Base-by-base conservation (phyloP, 2,888 invertebrate species). In the Erebia aethiops region DNA sequence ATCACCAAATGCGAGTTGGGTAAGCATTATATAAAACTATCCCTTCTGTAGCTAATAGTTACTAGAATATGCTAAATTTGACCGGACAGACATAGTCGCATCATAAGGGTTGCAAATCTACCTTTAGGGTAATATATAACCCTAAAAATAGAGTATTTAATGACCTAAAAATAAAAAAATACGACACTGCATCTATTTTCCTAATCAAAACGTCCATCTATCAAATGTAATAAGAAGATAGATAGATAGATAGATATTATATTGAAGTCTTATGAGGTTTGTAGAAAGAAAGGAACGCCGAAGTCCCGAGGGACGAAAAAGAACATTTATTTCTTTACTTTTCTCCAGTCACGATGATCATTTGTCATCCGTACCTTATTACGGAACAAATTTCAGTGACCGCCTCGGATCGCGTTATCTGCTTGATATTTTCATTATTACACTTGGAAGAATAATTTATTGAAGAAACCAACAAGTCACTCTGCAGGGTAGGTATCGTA, bases 281-380 rank as follows among this genome's bases (percentile, higher is more conserved):
- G n/a, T 57, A 57, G 26, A 49, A 65, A 58, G 54, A 26, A 43
- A 62, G 41, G 52, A 61, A 52, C 61, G 52, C 13, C 61, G 54
- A 41, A 54, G 52, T 68, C 68, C 41, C 52, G 21, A 18, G 60
- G 54, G 61, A 52, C n/a, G 61, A 68, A 62, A 68, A 68, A 46
- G 64, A 58, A 52, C 52, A 63, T 71, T 51, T 67, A 68, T 68
- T 71, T 58, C 63, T 60, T 64, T 68, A 64, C 68, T 68, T 71
- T 60, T 46, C 64, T 64, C 68, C 58, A 68, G 60, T 54, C 64
- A 64, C 64, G 63, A 35, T 43, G 68, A 58, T 65, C 68, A 46
- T 71, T 68, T 68, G 64, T 71, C 71, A 71, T 54, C 51, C 60
- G 67, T 67, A 26, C 43, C 68, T 68, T 68, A 71, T 71, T 71